Conservation (phyloP, 2,888 invertebrate species). For the Nipponacmea schrenckii region DNA sequence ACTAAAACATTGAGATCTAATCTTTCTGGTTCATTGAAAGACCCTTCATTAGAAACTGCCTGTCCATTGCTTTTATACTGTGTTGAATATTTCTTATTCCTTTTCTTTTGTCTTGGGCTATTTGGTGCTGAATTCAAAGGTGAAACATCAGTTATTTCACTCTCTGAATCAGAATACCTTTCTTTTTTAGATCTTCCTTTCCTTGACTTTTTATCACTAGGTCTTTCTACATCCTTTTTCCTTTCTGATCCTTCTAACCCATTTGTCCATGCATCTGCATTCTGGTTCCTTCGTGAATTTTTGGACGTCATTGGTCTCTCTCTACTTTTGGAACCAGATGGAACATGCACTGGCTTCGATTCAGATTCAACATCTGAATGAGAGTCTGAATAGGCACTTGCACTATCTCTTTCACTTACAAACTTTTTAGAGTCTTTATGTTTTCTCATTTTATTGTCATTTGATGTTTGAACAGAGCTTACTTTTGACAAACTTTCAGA, state of each 20-base stretch:
- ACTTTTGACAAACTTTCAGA: background rate
- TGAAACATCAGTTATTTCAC: constrained; percentile 63
- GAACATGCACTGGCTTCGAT: constrained; percentile 15
- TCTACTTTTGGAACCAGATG: constrained; percentile 12
- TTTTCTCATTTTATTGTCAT: background rate
- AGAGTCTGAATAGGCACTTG: constrained; percentile 23
- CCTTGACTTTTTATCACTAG: constrained; percentile 21
- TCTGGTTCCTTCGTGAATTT: constrained; percentile 31
- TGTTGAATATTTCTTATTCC: constrained; percentile 3
- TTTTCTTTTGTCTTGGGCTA: constrained; percentile 32
- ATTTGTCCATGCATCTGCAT: background rate
- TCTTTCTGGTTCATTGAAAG: constrained; percentile 39
- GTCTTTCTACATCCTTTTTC: constrained; percentile 12
- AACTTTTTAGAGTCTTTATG: constrained; percentile 1
- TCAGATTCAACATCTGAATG: constrained; percentile 11
- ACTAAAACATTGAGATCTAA: constrained; percentile 56
- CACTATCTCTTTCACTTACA: constrained; percentile 18
- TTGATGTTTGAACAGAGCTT: background rate
- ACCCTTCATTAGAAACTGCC: constrained; percentile 1
- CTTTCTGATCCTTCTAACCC: background rate
- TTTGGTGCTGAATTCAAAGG: constrained; percentile 51
- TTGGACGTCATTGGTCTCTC: constrained; percentile 35
- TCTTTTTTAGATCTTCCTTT: constrained; percentile 25
- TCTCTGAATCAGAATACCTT: constrained; percentile 49
- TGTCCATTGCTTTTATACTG: constrained; percentile 19